Conservation (phyloP, 2,888 invertebrate genomes). For the Habrosyne pyritoides region DNA sequence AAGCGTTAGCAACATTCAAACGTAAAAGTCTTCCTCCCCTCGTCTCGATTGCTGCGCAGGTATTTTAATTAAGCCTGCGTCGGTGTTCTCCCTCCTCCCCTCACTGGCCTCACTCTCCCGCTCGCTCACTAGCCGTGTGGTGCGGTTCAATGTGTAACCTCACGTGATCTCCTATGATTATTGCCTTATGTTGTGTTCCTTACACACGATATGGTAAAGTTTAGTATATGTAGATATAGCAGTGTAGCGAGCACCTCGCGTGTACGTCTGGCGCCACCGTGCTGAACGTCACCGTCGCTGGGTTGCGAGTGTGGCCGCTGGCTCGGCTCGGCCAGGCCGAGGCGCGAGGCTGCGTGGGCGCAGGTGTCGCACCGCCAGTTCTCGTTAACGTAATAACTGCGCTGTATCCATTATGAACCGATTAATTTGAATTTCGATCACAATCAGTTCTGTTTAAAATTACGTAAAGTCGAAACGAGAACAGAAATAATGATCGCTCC, state of each 20-base stretch:
- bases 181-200: background rate
- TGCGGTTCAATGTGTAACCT: background rate
- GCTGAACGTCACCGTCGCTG: background rate
- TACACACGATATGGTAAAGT: too few species aligned
- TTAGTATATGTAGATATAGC: too few species aligned
- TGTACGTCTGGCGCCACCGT: background rate
- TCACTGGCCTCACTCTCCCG: background rate
- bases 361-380: background rate
- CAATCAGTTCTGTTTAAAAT: background rate
- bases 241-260: background rate
- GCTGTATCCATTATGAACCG: background rate
- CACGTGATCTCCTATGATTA: background rate
- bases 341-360: background rate
- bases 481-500: background rate
- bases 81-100: background rate
- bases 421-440: background rate
- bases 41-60: background rate
- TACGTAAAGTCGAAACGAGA: background rate
- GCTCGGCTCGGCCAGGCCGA: background rate
- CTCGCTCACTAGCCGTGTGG: background rate
- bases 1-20: conserved; percentile 2
- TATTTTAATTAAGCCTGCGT: conserved; percentile 2
- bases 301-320: background rate
- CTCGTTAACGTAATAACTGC: background rate
- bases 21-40: background rate